A percentile compares a stretch with the other conserved stretches of the same genome.
Conservation (phyloP, 2,888 invertebrate genomes). For the Polyommatus iphigenia region DNA sequence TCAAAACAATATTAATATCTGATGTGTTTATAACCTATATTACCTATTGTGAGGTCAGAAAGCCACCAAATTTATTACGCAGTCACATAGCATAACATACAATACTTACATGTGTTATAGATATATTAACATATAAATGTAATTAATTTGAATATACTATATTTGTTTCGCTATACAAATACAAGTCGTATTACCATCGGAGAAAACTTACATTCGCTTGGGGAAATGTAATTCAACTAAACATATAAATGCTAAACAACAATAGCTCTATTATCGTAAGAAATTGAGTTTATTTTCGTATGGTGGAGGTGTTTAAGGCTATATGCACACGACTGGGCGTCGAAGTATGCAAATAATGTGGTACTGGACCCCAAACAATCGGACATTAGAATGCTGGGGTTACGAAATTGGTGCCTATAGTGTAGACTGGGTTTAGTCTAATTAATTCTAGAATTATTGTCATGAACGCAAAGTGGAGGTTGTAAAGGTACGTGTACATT, state of each 20-base stretch:
- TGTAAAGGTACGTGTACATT: neutral
- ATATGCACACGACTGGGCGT: conserved; percentile 44
- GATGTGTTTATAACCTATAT: too few species aligned
- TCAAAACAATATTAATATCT: too few species aligned
- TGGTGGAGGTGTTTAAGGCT: conserved; percentile 32
- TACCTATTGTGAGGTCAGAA: neutral
- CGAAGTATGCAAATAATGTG: conserved; percentile 49
- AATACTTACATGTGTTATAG: conserved; percentile 2
- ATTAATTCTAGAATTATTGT: conserved; percentile 18
- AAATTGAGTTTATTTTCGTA: conserved; percentile 32
- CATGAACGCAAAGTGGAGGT: neutral
- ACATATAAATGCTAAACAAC: neutral
- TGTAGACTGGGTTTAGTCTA: neutral
- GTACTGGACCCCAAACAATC: conserved; percentile 49
- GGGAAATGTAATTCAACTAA: neutral
- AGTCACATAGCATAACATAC: conserved; percentile 33
- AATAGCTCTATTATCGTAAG: conserved; percentile 20
- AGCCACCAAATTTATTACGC: conserved; percentile 21
- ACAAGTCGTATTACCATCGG: neutral
- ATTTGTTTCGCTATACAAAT: neutral
- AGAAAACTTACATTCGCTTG: neutral
- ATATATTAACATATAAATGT: conserved; percentile 11
- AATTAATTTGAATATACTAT: conserved; percentile 6
- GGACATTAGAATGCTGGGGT: conserved; percentile 46
- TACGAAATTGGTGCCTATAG: conserved; percentile 30